Base-by-base conservation (phyloP, 2,888 invertebrate genomes). In the Kryphioiulus occultus region DNA sequence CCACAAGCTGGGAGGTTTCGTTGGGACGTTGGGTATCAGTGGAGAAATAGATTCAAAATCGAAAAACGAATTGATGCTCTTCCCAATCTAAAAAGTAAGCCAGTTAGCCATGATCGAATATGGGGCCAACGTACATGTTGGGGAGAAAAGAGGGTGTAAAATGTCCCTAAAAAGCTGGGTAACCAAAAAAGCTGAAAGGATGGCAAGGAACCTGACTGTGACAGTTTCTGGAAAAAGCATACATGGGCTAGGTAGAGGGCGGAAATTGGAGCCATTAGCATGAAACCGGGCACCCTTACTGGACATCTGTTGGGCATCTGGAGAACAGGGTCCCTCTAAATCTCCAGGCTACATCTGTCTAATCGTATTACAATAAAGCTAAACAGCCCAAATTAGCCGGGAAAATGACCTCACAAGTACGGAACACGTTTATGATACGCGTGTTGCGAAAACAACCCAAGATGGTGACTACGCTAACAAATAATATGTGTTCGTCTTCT, bases 221-320 rank as follows among this genome's bases (percentile, higher is more conserved):
- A 68, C 68, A 68, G 68, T 68, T 68, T 68, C 68, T 68, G 68
- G 68, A 68, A 53, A 68, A 26, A n/a, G 53, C 19, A 19, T 53
- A n/a, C 53, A 53, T 53, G 53, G 17, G 68, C 68, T 68, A 68
- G 68, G 68, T 26, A 68, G 4, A 68, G 68, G 68, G 68, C 68
- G 68, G 68, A 68, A 68, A 68, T 26, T 68, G 68, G 68, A 68
- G 22, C 68, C 68, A 68, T 68, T 68, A 68, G 68, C 22, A 68
- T 68, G 68, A 68, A n/a, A 22, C 26, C 12, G 68, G 26, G 68
- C 26, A 22, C 68, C 68, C 68, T 26, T 68, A 26, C 68, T 7
- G 68, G 68, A 26, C 68, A 68, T 68, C 68, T 68, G 68, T 68
- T 26, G 9, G 68, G 68, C 68, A 68, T 68, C 68, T 68, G 68